A percentile compares a stretch with the other conserved stretches of the same genome.
Conservation (phyloP, 2,888 invertebrate genomes). For the Mesorhabditis belari region DNA sequence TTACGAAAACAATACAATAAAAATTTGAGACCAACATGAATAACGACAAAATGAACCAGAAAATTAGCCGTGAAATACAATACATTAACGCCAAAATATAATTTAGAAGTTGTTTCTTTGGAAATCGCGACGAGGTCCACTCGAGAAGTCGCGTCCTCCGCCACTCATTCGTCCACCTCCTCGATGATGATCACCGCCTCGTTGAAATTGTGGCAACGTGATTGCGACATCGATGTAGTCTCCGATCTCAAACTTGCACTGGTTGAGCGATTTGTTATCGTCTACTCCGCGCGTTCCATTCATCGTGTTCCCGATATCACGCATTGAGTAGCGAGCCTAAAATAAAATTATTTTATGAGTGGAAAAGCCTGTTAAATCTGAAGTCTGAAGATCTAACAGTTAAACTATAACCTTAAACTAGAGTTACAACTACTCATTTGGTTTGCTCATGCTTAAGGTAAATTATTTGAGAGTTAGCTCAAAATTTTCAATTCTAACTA, state of each 20-base stretch:
- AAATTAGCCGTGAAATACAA: no score
- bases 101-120: background rate
- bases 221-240: conserved; percentile 96
- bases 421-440: no score
- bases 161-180: background rate
- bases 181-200: conserved; percentile 2
- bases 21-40: no score
- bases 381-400: no score
- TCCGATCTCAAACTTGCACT: conserved; percentile 78
- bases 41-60: no score
- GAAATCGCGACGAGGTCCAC: background rate
- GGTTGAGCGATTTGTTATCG: conserved; percentile 78
- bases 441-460: no score
- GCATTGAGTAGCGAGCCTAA: conserved; percentile 72
- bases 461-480: no score
- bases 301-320: conserved; percentile 88
- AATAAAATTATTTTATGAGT: background rate
- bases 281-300: conserved; percentile 86
- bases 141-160: background rate
- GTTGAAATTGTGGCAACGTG: conserved; percentile 51
- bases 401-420: no score
- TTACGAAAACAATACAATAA: no score
- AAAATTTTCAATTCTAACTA: no score
- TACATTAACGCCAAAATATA: no score
- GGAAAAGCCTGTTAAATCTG: no score